Evolutionary conservation across 2,797 vertebrate species (phyloP).

Genomic region (Rhinichthys osculus): DNA sequence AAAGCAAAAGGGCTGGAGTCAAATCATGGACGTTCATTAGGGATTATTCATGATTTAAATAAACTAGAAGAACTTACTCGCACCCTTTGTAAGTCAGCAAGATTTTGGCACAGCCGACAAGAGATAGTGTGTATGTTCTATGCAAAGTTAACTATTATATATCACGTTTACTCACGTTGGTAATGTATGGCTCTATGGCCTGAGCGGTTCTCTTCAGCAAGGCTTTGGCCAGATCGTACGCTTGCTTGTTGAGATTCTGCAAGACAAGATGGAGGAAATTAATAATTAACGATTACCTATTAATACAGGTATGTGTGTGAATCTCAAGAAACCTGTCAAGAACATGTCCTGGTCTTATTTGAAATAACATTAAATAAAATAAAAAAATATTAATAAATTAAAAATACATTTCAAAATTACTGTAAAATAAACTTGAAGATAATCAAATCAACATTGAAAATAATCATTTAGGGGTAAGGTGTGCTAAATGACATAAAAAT

Average conservation of each 20-base stretch:
- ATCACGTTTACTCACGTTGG: slow-evolving; percentile 86
- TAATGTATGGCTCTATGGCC: slow-evolving; percentile 97
- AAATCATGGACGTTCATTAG: slow-evolving; percentile 37
- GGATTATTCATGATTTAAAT: not conserved
- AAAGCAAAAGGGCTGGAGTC: not conserved
- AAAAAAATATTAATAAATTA: not conserved
- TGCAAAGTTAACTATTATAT: not conserved
- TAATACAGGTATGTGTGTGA: not conserved
- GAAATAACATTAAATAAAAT: not conserved
- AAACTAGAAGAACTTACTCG: slow-evolving; percentile 8
- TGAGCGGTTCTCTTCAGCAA: slow-evolving; percentile 97
- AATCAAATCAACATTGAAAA: not conserved
- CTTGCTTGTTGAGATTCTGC: slow-evolving; percentile 98
- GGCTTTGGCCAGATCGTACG: slow-evolving; percentile 97
- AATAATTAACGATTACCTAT: not conserved
- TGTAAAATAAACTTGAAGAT: not conserved
- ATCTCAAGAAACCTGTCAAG: not conserved
- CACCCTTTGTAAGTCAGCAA: not conserved
- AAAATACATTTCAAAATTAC: not conserved
- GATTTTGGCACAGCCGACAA: not conserved
- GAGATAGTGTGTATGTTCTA: not conserved
- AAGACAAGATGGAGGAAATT: slow-evolving; percentile 40
- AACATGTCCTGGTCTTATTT: not conserved
- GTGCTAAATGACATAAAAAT: not conserved
- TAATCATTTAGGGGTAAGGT: not conserved